Evolutionary conservation across 2,113 vertebrate genomes (phyloP).

Genomic region (Sceloporus tristichus): DNA sequence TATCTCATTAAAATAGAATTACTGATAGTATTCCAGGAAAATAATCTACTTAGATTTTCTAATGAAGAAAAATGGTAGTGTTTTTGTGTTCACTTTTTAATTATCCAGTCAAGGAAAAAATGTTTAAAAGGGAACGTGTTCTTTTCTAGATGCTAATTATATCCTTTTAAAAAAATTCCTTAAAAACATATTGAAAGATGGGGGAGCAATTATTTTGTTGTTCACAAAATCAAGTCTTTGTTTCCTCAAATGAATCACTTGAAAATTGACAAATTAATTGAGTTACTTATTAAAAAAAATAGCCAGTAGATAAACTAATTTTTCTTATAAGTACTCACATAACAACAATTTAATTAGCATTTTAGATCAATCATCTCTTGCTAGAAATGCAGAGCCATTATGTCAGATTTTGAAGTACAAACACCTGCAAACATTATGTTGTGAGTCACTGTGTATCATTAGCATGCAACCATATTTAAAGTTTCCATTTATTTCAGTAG

Average conservation of each 20-base stretch:
- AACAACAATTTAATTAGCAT: neutral
- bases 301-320: neutral
- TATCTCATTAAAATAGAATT: slow-evolving; percentile 2
- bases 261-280: slow-evolving; percentile 1
- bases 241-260: neutral
- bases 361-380: neutral
- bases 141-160: slow-evolving; percentile 20
- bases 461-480: neutral
- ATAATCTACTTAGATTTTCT: slow-evolving; percentile 31
- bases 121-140: slow-evolving; percentile 6
- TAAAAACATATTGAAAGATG: neutral
- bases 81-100: slow-evolving; percentile 22
- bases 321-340: slow-evolving; percentile 18
- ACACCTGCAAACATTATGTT: neutral
- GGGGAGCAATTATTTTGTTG: neutral
- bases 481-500: neutral
- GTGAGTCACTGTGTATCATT: neutral
- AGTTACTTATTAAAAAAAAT: slow-evolving; percentile 41
- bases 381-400: neutral
- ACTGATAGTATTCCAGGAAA: slow-evolving; percentile 13
- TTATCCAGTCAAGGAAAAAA: slow-evolving; percentile 24
- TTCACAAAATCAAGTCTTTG: neutral
- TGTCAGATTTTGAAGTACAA: neutral
- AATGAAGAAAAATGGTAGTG: neutral
- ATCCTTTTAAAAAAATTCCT: neutral